phyloP scores from a whole-genome alignment of 2,888 invertebrate species.

The Gari tellinella region DNA sequence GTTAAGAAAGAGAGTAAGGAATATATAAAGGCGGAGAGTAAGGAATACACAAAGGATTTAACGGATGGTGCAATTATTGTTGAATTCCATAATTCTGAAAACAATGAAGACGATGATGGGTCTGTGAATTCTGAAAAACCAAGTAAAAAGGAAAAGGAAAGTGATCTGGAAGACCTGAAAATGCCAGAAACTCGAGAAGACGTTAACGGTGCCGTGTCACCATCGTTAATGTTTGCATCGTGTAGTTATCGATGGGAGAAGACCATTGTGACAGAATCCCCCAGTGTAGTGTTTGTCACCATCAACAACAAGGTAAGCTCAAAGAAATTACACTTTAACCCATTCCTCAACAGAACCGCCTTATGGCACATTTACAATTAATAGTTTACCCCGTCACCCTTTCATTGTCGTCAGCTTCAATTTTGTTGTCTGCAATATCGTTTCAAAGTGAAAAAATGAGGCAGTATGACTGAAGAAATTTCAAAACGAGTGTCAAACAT shows the following conservation, averaged over 20 bases:
- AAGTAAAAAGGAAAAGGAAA: background rate
- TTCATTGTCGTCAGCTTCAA: no score
- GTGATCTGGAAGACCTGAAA: background rate
- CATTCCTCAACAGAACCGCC: background rate
- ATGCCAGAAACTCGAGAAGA: slow-evolving; percentile 54
- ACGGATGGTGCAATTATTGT: no score
- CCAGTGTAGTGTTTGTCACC: slow-evolving; percentile 71
- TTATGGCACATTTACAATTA: background rate
- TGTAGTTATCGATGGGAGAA: slow-evolving; percentile 75
- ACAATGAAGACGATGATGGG: no score
- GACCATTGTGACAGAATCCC: slow-evolving; percentile 60
- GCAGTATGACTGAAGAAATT: no score
- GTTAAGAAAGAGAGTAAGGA: background rate
- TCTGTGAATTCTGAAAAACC: background rate
- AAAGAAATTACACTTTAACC: background rate
- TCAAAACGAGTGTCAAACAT: no score
- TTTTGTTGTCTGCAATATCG: no score
- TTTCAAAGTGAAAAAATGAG: no score
- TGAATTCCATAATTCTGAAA: no score
- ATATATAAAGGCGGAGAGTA: slow-evolving; percentile 2
- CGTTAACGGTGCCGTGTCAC: slow-evolving; percentile 56
- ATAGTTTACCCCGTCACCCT: no score
- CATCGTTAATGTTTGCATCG: slow-evolving; percentile 59
- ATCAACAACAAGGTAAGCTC: slow-evolving; percentile 70
- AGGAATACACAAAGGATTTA: background rate